Conservation (phyloP, 2,888 invertebrate species). For the Mimumesa dahlbomi region DNA sequence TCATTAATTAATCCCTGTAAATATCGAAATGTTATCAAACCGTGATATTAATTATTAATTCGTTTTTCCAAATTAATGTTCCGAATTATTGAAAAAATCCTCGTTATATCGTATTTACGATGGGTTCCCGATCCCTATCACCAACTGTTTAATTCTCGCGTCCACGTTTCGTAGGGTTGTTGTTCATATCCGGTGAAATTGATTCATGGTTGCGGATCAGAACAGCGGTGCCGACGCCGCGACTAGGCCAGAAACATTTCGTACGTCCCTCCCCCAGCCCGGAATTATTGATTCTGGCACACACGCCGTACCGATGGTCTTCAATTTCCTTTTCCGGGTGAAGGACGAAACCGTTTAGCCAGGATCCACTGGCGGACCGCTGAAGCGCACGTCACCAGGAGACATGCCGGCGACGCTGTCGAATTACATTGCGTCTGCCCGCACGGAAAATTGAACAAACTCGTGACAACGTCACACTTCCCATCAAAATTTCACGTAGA, state of each 20-base stretch:
- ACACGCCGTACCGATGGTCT: conserved; percentile 52
- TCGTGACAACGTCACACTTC: too few relatives aligned
- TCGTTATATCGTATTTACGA: too few relatives aligned
- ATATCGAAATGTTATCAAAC: too few relatives aligned
- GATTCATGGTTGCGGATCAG: conserved; percentile 15
- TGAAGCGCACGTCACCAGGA: not conserved
- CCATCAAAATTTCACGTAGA: too few relatives aligned
- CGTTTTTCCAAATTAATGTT: too few relatives aligned
- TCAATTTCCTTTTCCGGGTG: conserved; percentile 56
- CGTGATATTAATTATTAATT: too few relatives aligned
- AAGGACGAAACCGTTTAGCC: conserved; percentile 50
- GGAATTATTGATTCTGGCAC: conserved; percentile 65
- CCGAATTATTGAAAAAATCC: too few relatives aligned
- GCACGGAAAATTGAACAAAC: not conserved
- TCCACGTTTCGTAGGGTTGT: conserved; percentile 10
- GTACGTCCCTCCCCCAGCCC: conserved; percentile 37
- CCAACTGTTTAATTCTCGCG: not conserved
- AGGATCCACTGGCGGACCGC: conserved; percentile 16
- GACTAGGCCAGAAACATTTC: conserved; percentile 49
- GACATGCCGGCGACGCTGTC: not conserved
- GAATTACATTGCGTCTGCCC: not conserved
- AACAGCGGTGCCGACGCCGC: conserved; percentile 7
- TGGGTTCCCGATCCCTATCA: too few relatives aligned
- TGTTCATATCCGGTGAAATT: not conserved
- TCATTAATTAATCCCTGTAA: too few relatives aligned